Evolutionary conservation across 2,797 vertebrate genomes (phyloP).

Genomic region (Eremophila alpestris): DNA sequence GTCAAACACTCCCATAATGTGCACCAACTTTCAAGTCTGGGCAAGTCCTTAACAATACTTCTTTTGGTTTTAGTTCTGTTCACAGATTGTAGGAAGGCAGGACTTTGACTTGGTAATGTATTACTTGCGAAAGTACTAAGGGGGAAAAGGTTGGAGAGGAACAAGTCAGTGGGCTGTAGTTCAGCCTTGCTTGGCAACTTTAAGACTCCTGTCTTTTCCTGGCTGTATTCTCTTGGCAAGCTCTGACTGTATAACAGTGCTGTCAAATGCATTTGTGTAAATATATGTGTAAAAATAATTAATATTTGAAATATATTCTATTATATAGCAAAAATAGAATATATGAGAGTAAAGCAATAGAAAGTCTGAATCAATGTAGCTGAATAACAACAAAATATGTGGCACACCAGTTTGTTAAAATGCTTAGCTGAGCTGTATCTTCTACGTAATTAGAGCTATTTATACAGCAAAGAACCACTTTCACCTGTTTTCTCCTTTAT

Average conservation of each 20-base stretch:
- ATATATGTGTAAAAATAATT: neutral
- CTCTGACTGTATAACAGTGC: neutral
- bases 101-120: neutral
- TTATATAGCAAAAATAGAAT: neutral
- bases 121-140: neutral
- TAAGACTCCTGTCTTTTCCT: neutral
- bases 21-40: conserved; percentile 9
- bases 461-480: neutral
- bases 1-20: neutral
- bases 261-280: neutral
- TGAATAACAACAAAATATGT: neutral
- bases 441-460: neutral
- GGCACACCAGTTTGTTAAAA: neutral
- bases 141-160: neutral
- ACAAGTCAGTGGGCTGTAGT: neutral
- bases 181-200: neutral
- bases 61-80: neutral
- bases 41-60: conserved; percentile 2
- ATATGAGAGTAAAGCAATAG: neutral
- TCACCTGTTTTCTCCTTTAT: neutral
- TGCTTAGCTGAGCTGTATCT: neutral
- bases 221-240: neutral
- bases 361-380: neutral
- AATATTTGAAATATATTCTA: neutral
- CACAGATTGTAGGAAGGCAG: neutral